Percentiles rank a stretch among this genome's conserved stretches.
Conservation (phyloP, 2,888 invertebrate genomes). For the Xanthorhoe spadicearia region DNA sequence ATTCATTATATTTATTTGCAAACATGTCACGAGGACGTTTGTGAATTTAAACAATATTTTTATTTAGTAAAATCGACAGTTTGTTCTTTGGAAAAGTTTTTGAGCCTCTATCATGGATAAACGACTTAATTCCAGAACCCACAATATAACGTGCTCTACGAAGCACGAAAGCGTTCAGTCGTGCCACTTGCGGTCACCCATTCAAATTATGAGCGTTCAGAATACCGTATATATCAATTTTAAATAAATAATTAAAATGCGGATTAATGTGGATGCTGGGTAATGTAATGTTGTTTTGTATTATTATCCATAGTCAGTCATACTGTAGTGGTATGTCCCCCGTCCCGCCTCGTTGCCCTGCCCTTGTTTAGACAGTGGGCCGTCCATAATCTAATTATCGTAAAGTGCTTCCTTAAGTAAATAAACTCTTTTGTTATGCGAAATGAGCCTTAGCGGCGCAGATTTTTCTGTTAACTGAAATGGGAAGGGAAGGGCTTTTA, state of each 20-base stretch:
- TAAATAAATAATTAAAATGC: background rate
- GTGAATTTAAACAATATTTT: too few species aligned
- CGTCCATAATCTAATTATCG: constrained; percentile 67
- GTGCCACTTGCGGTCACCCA: background rate
- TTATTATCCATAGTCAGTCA: constrained; percentile 32
- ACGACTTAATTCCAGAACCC: too few species aligned
- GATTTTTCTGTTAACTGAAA: constrained; percentile 50
- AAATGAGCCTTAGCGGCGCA: constrained; percentile 55
- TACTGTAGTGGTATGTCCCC: constrained; percentile 37
- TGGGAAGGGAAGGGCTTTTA: constrained; percentile 33
- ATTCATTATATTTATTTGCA: too few species aligned
- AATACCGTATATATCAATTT: too few species aligned
- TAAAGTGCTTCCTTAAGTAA: constrained; percentile 69
- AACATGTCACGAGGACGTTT: too few species aligned
- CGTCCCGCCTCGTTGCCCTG: constrained; percentile 49
- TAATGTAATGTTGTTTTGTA: background rate
- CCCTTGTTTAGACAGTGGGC: constrained; percentile 49
- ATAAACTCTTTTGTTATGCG: constrained; percentile 66
- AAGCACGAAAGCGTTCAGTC: too few species aligned
- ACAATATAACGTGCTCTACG: too few species aligned
- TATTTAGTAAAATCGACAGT: too few species aligned
- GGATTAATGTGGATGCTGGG: background rate
- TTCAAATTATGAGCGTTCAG: too few species aligned
- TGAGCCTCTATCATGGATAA: too few species aligned
- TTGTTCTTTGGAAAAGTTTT: too few species aligned